Base-by-base conservation (phyloP, 1,140 invertebrate genomes). In the Trissolcus basalis region DNA sequence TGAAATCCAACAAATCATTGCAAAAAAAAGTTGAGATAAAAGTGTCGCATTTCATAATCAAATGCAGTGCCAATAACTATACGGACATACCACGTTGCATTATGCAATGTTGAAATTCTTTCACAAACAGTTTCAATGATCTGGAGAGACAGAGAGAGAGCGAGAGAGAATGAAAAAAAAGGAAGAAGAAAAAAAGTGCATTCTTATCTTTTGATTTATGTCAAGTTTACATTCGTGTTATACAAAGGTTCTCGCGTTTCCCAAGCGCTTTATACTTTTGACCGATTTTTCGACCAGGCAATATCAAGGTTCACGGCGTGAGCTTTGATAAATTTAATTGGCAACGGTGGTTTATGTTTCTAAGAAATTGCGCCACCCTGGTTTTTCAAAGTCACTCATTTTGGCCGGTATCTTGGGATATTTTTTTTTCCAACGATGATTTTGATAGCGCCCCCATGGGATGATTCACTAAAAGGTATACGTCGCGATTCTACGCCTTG, bases 161-260 rank as follows among this genome's bases (percentile, higher is more conserved):
- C 44, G 44, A 43, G 55, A 47, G 44, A 58, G n/a, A n/a, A n/a
- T n/a, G n/a, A n/a, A n/a, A n/a, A n/a, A 74, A 61, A 74, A 44
- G 11, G 71, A 61, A 49, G 55, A 6, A 27, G 19, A 27, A 1
- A 27, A 27, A 6, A 3, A 3, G 19, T 27, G 19, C 19, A 67
- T 61, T 74, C 71, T 74, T 74, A 67, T 74, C 71, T 61, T 50
- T 45, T 67, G 63, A 74, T 74, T 74, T 61, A 67, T 74, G 71
- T 74, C 71, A 74, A 74, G 71, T 74, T 74, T 74, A 74, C 50
- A 19, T 39, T 48, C 48, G 61, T 27, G n/a, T n/a, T n/a, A n/a
- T 27, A 27, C 19, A 27, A 27, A 27, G 19, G 19, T 27, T 27
- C 19, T 72, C 54, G 54, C 54, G 69, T 61, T 70, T 58, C 47